Evolutionary conservation across 2,888 invertebrate species (phyloP), one percentile per base, ranked within the genome.

Genomic region (Zonitis immaculata): DNA sequence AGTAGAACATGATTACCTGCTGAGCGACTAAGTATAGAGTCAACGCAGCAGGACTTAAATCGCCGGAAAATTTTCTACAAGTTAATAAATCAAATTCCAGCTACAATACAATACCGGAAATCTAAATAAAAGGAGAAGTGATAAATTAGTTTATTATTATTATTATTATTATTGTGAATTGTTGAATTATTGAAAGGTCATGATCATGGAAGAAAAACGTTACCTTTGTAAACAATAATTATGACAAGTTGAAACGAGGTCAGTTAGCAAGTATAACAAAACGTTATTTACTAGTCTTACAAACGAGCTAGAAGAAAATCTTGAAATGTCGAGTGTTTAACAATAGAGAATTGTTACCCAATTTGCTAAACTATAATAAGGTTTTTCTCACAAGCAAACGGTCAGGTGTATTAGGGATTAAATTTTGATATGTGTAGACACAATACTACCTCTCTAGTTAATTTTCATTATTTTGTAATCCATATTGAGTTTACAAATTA

Each of bases 331-430:
- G 47, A 44, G 30, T 47, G 48, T 39, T 52, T 44, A 39, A 52
- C 44, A 48, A 48, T 48, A 39, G 28, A 52, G 35, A 50, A 48
- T 48, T 44, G 48, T 14, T 14, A 16, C n/a, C n/a, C n/a, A n/a
- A n/a, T n/a, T n/a, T n/a, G n/a, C n/a, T n/a, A n/a, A n/a, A n/a
- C n/a, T n/a, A n/a, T n/a, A n/a, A n/a, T n/a, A n/a, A n/a, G n/a
- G n/a, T n/a, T n/a, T n/a, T n/a, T n/a, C n/a, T n/a, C n/a, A n/a
- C n/a, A n/a, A n/a, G n/a, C n/a, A n/a, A n/a, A n/a, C n/a, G n/a
- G n/a, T n/a, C n/a, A n/a, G n/a, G n/a, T n/a, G n/a, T n/a, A n/a
- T n/a, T n/a, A n/a, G n/a, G n/a, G n/a, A n/a, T n/a, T n/a, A n/a
- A n/a, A n/a, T n/a, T n/a, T n/a, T n/a, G n/a, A n/a, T n/a, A n/a